Base-by-base conservation (phyloP, 2,113 vertebrate genomes). In the Rousettus leschenaultii region DNA sequence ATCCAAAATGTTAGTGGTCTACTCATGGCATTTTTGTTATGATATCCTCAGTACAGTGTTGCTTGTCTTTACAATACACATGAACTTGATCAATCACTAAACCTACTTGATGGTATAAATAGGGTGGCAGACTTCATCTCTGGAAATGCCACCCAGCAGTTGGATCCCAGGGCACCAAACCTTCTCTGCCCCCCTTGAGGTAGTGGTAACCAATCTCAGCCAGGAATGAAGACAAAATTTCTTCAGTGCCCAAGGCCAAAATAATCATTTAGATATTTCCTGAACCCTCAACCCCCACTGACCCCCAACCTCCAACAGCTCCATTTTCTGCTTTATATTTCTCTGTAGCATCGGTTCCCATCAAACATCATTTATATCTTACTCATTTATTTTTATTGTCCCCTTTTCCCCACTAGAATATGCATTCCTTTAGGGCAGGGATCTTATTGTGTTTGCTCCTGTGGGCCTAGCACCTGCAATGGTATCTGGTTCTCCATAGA, bases 271-370 rank as follows among this genome's bases (percentile, higher is more conserved):
- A 77, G 16, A 53, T 59, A 70, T 35, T 92, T 26, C 14, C n/a
- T 94, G 45, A 90, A 73, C 5, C 7, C 12, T 22, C 21, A 73
- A 40, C 6, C 19, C n/a, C 12, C 53, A 95, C 66, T 3, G 10
- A 89, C 18, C 14, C 92, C 77, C 75, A 95, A 75, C 15, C 18
- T 77, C 59, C 53, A 73, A 53, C 26, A 61, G 40, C 5, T 85
- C 24, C 24, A 28, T 92, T 94, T 74, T 40, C 63, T 88, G 74
- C 75, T 89, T 95, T 83, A 43, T 75, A 59, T 45, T 82, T 91
- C 53, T 88, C 51, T 71, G 28, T 85, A 70, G 48, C 24, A 55
- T 93, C n/a, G 45, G 35, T 86, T 68, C 33, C 38, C 45, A 88
- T 63, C 11, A 59, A 93, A 43, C 21, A 65, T 21, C 30, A 66